phyloP scores from a whole-genome alignment of 2,797 vertebrate genomes.

The Eulemur rubriventer region DNA sequence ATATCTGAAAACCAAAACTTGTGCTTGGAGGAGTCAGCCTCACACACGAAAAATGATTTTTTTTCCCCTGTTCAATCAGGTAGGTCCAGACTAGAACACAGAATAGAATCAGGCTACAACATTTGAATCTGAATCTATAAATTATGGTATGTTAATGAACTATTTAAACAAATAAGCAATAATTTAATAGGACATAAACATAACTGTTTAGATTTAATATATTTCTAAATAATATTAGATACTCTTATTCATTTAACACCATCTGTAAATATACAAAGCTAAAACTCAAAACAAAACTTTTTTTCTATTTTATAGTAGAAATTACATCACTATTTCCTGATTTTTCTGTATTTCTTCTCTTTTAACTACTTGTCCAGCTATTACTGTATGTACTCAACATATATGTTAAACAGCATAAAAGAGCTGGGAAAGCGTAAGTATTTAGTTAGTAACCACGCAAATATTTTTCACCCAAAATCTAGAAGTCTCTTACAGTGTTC shows the following conservation, averaged over 20 bases:
- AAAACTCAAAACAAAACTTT: conserved; percentile 51
- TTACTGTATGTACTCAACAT: conserved; percentile 55
- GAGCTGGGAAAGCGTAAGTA: conserved; percentile 49
- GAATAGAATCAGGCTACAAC: conserved; percentile 8
- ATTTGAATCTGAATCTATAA: conserved; percentile 40
- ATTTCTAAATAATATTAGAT: conserved; percentile 47
- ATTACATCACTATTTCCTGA: conserved; percentile 54
- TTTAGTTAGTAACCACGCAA: conserved; percentile 77
- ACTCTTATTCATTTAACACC: not conserved
- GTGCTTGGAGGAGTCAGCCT: not conserved
- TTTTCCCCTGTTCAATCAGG: not conserved
- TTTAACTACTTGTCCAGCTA: conserved; percentile 53
- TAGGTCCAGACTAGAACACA: conserved; percentile 35
- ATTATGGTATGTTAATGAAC: not conserved
- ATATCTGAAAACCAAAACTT: conserved; percentile 45
- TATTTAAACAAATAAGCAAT: conserved; percentile 15
- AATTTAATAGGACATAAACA: conserved; percentile 8
- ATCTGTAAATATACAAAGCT: conserved; percentile 37
- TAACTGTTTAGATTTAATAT: conserved; percentile 45
- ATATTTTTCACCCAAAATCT: conserved; percentile 83
- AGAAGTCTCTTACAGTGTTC: conserved; percentile 84
- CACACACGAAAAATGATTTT: conserved; percentile 29
- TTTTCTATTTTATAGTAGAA: conserved; percentile 62
- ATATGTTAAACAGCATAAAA: conserved; percentile 28
- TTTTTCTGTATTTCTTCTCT: conserved; percentile 48